phyloP scores from a whole-genome alignment of 2,888 invertebrate genomes.

The Mayetiola destructor region DNA sequence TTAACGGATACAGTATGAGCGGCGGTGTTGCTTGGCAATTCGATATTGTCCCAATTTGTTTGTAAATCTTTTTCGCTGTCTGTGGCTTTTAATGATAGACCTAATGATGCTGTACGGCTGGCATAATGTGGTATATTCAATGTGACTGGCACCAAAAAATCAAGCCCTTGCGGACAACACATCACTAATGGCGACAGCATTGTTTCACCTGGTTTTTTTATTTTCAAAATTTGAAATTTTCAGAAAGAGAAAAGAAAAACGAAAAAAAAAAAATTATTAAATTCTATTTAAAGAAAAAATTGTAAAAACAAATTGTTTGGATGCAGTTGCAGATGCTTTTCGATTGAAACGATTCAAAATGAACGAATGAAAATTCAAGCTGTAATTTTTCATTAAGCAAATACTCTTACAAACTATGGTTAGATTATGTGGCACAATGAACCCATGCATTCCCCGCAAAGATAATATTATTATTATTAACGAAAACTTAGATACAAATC shows the following conservation, averaged over 20 bases:
- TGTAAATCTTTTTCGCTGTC: slow-evolving; percentile 71
- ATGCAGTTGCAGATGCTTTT: background rate
- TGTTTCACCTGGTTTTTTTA: slow-evolving; percentile 95
- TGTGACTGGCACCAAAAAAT: slow-evolving; percentile 79
- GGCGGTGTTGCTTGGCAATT: slow-evolving; percentile 67
- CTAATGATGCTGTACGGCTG: slow-evolving; percentile 60
- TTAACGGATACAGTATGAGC: slow-evolving; percentile 79
- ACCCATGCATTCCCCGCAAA: too few relatives aligned
- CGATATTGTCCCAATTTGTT: slow-evolving; percentile 73
- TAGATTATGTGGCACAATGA: too few relatives aligned
- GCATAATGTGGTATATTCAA: slow-evolving; percentile 79
- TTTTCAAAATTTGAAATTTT: too few relatives aligned
- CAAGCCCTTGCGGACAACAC: slow-evolving; percentile 89
- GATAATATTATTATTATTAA: too few relatives aligned
- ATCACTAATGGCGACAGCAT: slow-evolving; percentile 88
- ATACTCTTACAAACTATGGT: too few relatives aligned
- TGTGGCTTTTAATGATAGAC: slow-evolving; percentile 63
- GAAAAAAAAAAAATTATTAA: background rate
- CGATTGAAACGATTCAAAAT: background rate
- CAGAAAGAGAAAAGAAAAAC: background rate
- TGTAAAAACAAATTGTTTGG: background rate
- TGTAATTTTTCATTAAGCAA: background rate
- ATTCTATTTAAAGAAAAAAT: background rate
- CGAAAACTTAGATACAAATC: too few relatives aligned
- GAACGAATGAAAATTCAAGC: background rate